Percentiles rank a stretch among this genome's conserved stretches.
Conservation (phyloP, 2,888 invertebrate species). For the Eristalis intricaria region DNA sequence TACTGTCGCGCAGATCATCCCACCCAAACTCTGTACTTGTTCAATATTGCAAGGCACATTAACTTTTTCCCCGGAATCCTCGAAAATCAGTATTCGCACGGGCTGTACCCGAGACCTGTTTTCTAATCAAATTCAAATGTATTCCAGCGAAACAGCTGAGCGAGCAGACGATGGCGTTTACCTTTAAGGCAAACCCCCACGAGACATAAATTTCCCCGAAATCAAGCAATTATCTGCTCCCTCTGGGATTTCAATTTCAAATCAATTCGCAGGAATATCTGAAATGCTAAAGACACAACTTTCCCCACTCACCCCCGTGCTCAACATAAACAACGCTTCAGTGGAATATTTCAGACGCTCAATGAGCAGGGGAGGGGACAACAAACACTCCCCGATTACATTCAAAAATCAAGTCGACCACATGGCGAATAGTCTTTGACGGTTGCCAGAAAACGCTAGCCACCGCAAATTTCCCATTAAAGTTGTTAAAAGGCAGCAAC, state of each 20-base stretch:
- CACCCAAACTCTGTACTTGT: no score
- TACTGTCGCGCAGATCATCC: no score
- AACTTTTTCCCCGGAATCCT: no score
- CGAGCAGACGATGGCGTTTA: no score
- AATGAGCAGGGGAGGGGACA: neutral
- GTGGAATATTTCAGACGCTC: no score
- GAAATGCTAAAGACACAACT: no score
- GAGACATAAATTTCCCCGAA: neutral
- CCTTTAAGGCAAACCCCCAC: neutral
- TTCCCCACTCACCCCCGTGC: no score
- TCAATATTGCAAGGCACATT: no score
- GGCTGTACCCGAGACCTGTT: no score
- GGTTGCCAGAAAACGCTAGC: neutral
- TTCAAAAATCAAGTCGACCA: neutral
- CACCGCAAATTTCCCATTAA: constrained; percentile 38
- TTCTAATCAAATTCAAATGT: neutral
- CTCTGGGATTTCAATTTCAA: neutral
- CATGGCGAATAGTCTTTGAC: constrained; percentile 4
- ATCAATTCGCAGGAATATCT: no score
- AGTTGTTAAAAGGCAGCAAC: constrained; percentile 46
- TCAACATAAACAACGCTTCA: no score
- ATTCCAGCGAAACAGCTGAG: neutral
- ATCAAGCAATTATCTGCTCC: neutral
- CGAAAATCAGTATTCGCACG: no score
- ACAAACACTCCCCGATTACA: neutral